Conservation (phyloP, 2,113 vertebrate genomes). For the Boleophthalmus pectinirostris region DNA sequence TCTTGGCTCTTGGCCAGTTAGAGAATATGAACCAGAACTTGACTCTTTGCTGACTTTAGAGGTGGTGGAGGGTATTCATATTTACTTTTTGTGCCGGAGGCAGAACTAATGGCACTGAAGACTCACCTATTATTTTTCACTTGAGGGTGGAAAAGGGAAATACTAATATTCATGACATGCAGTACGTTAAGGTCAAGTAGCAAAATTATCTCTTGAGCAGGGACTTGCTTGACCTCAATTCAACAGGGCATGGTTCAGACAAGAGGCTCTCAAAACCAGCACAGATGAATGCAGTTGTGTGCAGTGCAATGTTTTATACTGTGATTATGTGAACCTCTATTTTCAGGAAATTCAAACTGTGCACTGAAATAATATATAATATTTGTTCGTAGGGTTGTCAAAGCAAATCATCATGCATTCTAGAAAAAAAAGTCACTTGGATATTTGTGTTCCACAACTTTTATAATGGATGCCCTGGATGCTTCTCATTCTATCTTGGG, state of each 20-base stretch:
- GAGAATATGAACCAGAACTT: constrained; percentile 15
- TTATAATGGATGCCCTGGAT: too few species aligned
- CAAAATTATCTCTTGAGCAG: neutral
- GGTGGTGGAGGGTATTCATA: neutral
- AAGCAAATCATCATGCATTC: too few species aligned
- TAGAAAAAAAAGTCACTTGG: too few species aligned
- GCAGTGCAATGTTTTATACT: neutral
- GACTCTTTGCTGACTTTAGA: constrained; percentile 24
- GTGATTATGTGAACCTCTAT: neutral
- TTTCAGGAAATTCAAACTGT: neutral
- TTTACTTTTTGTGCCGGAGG: neutral
- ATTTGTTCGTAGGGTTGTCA: neutral
- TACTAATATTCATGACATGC: neutral
- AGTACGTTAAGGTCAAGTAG: constrained; percentile 2
- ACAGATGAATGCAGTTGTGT: neutral
- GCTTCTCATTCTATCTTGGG: too few species aligned
- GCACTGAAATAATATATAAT: neutral
- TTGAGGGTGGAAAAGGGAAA: neutral
- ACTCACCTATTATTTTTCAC: neutral
- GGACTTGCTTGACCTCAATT: constrained; percentile 2
- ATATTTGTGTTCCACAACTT: too few species aligned
- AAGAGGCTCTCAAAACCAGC: constrained; percentile 1
- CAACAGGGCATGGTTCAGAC: neutral
- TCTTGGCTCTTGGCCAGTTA: constrained; percentile 12
- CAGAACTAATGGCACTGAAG: neutral